Base-by-base conservation (phyloP, 2,888 invertebrate species). In the Macaria liturata region DNA sequence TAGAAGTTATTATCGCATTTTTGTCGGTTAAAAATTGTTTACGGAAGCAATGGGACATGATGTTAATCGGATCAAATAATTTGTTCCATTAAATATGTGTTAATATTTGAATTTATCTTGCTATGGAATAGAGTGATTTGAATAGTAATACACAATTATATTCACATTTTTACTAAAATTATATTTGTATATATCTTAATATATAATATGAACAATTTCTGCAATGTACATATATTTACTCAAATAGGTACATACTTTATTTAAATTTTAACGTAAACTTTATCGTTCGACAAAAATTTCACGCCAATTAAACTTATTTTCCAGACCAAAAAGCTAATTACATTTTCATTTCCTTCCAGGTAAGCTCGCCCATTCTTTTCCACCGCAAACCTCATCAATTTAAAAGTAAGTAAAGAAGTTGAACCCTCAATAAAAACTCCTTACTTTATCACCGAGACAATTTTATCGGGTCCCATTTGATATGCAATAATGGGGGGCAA, bases 401-500 rank as follows among this genome's bases (percentile, higher is more conserved):
- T 65, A 69, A 68, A 71, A 70, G 73, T 80, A 77, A 74, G 76
- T 75, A 70, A 58, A 70, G 59, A 77, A 72, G 57, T 70, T 71
- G 62, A 65, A 70, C 69, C 72, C 64, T 62, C 70, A 70, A 70
- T 74, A 74, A 75, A 78, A 76, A 71, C 69, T 69, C 68, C 64
- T 66, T 68, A 70, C 71, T 68, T 80, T 77, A 82, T 82, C 78
- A 78, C 72, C 66, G 67, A 69, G 70, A 76, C 75, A 80, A 80
- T 78, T 80, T 87, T 89, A 88, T 88, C 90, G 80, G 69, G 76
- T 76, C 80, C 68, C 80, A 77, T 83, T 88, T 86, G 86, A 89
- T 89, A 89, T 88, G 89, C 88, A 90, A 90, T 90, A 90, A 88
- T 84, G 86, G 87, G 67, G 66, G 75, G 81, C 84, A 78, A 91